These are phyloP conservation scores for Drosophila rellima DNA, from an alignment of 2,888 invertebrate genomes.

Conservation along the genomic window DNA sequence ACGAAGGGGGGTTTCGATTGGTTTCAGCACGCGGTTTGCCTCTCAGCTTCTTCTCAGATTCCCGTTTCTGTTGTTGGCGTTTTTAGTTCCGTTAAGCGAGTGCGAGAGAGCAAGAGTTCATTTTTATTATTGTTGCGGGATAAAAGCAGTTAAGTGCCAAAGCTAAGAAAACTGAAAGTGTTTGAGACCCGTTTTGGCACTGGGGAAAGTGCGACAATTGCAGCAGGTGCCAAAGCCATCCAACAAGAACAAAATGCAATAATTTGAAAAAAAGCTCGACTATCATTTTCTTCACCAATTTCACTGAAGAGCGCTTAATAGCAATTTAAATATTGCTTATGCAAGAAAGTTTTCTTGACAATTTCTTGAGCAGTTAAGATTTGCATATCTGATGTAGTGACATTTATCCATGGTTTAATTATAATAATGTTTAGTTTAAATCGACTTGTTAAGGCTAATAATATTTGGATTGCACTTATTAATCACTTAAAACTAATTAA, in stretches of 20 bases:
- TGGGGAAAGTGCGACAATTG: background rate
- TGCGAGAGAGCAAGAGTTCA: constrained; percentile 13
- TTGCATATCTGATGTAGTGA: background rate
- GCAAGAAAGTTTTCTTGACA: constrained; percentile 1
- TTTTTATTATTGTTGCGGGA: constrained; percentile 16
- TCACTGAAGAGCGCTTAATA: background rate
- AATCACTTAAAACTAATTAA: no score
- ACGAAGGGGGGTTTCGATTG: constrained; percentile 2
- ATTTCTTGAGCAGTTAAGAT: background rate
- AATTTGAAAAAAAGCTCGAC: background rate
- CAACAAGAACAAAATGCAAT: constrained; percentile 2
- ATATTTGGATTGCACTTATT: background rate
- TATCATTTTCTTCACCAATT: constrained; percentile 1
- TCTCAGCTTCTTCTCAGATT: constrained; percentile 40
- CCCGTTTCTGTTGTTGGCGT: constrained; percentile 65
- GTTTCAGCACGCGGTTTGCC: constrained; percentile 48
- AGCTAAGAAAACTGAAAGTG: constrained; percentile 63
- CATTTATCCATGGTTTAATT: background rate
- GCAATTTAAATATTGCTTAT: constrained; percentile 4
- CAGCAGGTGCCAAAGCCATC: constrained; percentile 44
- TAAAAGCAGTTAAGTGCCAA: constrained; percentile 47
- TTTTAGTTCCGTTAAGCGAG: constrained; percentile 25
- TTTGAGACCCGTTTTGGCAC: constrained; percentile 13
- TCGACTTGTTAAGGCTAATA: background rate
- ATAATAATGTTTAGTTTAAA: background rate